Percentiles rank a stretch among this genome's conserved stretches.
Conservation (phyloP, 2,113 vertebrate species). For the Cyprinodon tularosa region DNA sequence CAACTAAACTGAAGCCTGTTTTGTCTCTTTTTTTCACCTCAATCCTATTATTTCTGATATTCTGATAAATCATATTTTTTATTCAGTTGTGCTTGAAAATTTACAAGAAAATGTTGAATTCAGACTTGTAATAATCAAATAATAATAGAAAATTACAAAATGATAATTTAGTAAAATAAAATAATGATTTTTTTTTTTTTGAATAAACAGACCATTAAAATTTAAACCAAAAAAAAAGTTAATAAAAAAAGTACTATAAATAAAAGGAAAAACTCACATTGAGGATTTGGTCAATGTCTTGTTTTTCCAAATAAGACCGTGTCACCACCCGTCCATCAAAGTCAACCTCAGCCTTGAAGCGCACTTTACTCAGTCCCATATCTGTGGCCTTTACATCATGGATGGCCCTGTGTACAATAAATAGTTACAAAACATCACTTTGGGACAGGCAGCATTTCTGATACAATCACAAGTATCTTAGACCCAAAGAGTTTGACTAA, state of each 20-base stretch:
- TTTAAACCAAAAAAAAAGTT: no score
- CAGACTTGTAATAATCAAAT: no score
- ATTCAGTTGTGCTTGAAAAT: no score
- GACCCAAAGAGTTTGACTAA: background rate
- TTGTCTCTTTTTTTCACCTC: no score
- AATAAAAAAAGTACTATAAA: background rate
- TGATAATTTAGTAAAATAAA: no score
- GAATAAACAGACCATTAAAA: no score
- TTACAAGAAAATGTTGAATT: no score
- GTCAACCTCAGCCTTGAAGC: conserved; percentile 99
- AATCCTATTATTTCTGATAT: no score
- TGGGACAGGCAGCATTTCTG: background rate
- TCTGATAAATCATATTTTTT: no score
- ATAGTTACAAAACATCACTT: background rate
- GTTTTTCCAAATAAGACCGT: conserved; percentile 96
- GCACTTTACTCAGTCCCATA: conserved; percentile 95
- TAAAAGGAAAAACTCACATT: conserved; percentile 76
- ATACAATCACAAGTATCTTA: background rate
- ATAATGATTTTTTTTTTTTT: no score
- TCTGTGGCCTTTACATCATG: conserved; percentile 99
- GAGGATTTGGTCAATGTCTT: conserved; percentile 96
- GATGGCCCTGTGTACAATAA: conserved; percentile 85
- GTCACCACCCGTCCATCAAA: conserved; percentile 98
- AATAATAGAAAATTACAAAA: no score
- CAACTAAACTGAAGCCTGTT: no score